Evolutionary conservation across 2,797 vertebrate species (phyloP), one percentile per base, ranked within the genome.

Genomic region (Pangasius djambal): DNA sequence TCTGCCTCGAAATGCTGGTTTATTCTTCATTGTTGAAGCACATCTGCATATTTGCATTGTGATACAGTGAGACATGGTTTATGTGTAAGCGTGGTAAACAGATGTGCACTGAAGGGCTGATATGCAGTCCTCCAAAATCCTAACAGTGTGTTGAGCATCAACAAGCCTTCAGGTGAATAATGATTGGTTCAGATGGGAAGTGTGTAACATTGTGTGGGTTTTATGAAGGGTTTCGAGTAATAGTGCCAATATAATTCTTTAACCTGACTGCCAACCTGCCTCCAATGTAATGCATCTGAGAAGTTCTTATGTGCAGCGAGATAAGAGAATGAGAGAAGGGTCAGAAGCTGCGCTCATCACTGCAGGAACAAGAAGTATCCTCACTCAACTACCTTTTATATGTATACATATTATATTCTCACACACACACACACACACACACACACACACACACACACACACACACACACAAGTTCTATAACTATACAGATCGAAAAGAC

Each of bases 41-140:
- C n/a, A 70, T 85, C 31, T 70, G 48, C 65, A 69, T 85, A 34
- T 69, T 85, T 85, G 83, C 7, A 12, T 85, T 70, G 65, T 55
- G 83, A 85, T 48, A 70, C 65, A 70, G n/a, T 25, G 10, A 85
- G 7, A 31, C 44, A 6, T 15, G 65, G 65, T 85, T 70, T 70
- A 1, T 5, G 28, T 31, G 61, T 6, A 65, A 67, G 61, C 2
- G 6, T 12, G 44, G 20, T 22, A 16, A 85, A 69, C 63, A 52
- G 16, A 31, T 5, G 15, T 83, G 59, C 10, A 28, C 28, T 67
- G 31, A 84, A 31, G 22, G 55, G 75, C 48, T 31, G 48, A 31
- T 16, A 50, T 55, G 50, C 8, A 28, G 34, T 40, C 55, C 52
- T 82, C 31, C 78, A 40, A 83, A 83, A 40, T 28, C 79, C 57